A percentile compares a stretch with the other conserved stretches of the same genome.
Conservation (phyloP, 2,113 vertebrate species). For the Pachypanchax playfairii region DNA sequence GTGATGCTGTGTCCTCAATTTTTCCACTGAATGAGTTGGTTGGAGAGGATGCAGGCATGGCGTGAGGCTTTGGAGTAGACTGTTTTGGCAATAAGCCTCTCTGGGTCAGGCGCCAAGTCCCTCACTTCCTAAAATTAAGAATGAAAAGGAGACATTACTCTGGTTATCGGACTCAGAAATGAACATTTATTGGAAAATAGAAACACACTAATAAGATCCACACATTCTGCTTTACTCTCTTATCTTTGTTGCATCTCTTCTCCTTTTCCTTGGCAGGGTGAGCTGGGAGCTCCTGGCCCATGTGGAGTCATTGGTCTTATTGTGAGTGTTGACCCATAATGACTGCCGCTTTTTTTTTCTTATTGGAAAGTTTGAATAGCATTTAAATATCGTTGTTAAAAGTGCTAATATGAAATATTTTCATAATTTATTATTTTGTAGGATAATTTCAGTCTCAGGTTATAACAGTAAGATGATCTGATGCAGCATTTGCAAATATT, state of each 20-base stretch:
- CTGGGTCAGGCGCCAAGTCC: conserved; percentile 43
- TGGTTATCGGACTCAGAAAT: conserved; percentile 17
- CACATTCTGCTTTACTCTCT: background rate
- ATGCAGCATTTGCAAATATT: no score
- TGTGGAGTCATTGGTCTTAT: conserved; percentile 90
- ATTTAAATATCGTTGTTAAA: no score
- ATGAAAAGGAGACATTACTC: background rate
- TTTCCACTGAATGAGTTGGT: conserved; percentile 29
- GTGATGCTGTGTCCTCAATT: conserved; percentile 39
- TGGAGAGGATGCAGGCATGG: conserved; percentile 66
- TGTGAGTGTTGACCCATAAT: conserved; percentile 83
- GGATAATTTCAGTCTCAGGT: no score
- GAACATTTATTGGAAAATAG: conserved; percentile 21
- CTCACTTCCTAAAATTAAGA: conserved; percentile 28
- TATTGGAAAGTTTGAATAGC: no score
- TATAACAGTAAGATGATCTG: no score
- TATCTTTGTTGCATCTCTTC: conserved; percentile 8
- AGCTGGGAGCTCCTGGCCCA: conserved; percentile 90
- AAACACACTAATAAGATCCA: background rate
- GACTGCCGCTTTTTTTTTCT: background rate
- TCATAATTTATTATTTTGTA: no score
- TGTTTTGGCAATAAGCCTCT: conserved; percentile 70
- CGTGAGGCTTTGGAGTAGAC: conserved; percentile 48
- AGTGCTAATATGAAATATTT: no score
- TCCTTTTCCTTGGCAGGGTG: conserved; percentile 81